Conservation (phyloP, 2,797 vertebrate species). For the Phylloscopus collybita region DNA sequence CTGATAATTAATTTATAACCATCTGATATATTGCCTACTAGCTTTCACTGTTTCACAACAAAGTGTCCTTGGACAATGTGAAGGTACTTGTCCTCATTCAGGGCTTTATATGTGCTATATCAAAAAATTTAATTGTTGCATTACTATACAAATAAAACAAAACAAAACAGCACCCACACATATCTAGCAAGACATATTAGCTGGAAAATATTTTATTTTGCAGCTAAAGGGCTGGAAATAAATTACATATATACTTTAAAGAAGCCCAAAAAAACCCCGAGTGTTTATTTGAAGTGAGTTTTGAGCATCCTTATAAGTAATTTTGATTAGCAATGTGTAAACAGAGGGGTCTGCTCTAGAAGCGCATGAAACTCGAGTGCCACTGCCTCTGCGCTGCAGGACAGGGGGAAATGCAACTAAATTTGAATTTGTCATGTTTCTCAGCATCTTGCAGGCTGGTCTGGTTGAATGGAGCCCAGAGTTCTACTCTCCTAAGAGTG, state of each 20-base stretch:
- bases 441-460: neutral
- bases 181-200: neutral
- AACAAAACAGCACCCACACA: no score
- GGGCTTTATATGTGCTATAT: neutral
- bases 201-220: conserved; percentile 52
- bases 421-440: neutral
- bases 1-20: neutral
- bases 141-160: neutral
- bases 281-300: neutral
- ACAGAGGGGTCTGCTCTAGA: neutral
- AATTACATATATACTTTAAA: neutral
- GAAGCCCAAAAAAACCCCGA: neutral
- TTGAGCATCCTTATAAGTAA: neutral
- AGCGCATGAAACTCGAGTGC: neutral
- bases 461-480: neutral
- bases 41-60: neutral
- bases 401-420: neutral
- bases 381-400: neutral
- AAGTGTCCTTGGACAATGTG: conserved; percentile 2
- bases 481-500: neutral
- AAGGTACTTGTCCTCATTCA: neutral
- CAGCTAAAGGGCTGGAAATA: conserved; percentile 33
- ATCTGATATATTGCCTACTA: neutral
- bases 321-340: neutral
- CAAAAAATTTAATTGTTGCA: neutral